Conservation (phyloP, 2,888 invertebrate species). For the Teleiodes luculella region DNA sequence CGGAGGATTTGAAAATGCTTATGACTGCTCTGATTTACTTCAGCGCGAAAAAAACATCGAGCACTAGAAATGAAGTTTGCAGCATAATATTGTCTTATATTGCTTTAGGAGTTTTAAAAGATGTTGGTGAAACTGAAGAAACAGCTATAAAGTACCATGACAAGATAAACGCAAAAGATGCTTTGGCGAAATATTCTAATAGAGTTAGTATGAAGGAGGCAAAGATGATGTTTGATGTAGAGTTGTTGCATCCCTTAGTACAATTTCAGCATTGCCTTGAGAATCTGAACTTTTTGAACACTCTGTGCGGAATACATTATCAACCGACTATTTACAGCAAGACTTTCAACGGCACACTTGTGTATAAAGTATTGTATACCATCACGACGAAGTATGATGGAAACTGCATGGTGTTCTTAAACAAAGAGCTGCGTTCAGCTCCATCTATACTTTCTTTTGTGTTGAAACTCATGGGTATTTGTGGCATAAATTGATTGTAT, state of each 20-base stretch:
- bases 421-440: slow-evolving; percentile 6
- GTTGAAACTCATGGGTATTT: neutral
- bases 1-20: slow-evolving; percentile 33
- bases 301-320: slow-evolving; percentile 36
- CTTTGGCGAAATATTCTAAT: slow-evolving; percentile 26
- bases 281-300: slow-evolving; percentile 41
- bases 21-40: slow-evolving; percentile 38
- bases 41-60: slow-evolving; percentile 20
- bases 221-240: slow-evolving; percentile 18
- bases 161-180: slow-evolving; percentile 16
- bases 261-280: slow-evolving; percentile 39
- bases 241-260: slow-evolving; percentile 22
- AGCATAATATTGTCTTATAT: slow-evolving; percentile 38
- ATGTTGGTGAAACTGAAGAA: slow-evolving; percentile 11
- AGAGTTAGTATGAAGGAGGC: slow-evolving; percentile 11
- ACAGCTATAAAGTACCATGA: slow-evolving; percentile 22
- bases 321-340: slow-evolving; percentile 29
- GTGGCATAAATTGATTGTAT: too few species aligned
- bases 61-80: slow-evolving; percentile 27
- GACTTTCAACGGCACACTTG: slow-evolving; percentile 38
- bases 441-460: slow-evolving; percentile 13
- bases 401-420: slow-evolving; percentile 7
- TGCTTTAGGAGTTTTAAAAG: slow-evolving; percentile 27
- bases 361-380: slow-evolving; percentile 31
- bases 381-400: slow-evolving; percentile 12